These are phyloP conservation scores for Calyptomena viridis DNA, from an alignment of 2,113 vertebrate genomes.

Conservation along the genomic window DNA sequence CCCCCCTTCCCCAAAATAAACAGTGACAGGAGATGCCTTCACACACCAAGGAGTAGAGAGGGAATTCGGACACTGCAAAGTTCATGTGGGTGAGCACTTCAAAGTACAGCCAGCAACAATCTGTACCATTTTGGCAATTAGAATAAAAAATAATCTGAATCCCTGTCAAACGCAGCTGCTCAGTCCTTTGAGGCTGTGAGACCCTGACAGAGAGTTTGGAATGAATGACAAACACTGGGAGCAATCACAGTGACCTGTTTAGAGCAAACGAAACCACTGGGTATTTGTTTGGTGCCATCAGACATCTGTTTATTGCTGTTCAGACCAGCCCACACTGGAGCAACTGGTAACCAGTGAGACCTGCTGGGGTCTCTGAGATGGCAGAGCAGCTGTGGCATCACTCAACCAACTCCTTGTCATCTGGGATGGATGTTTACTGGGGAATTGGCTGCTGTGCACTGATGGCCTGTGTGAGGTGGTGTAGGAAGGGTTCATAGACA, in stretches of 20 bases:
- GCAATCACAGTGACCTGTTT: neutral
- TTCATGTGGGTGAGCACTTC: neutral
- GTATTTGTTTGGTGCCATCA: neutral
- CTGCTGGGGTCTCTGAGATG: neutral
- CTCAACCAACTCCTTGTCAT: neutral
- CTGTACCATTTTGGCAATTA: neutral
- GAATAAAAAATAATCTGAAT: neutral
- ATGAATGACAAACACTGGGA: neutral
- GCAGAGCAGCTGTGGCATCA: neutral
- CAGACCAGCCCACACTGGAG: neutral
- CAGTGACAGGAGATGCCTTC: neutral
- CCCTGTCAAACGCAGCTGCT: neutral
- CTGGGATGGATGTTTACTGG: neutral
- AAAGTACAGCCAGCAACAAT: neutral
- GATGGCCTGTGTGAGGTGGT: neutral
- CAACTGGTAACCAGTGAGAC: neutral
- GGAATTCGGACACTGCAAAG: neutral
- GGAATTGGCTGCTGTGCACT: neutral
- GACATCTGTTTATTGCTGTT: neutral
- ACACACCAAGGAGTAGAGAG: neutral
- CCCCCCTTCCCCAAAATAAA: neutral
- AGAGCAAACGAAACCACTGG: neutral
- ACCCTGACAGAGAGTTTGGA: neutral
- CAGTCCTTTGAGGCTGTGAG: neutral
- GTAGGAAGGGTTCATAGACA: neutral